Base-by-base conservation (phyloP, 2,797 vertebrate species). In the Neosilurus mollespiculum region DNA sequence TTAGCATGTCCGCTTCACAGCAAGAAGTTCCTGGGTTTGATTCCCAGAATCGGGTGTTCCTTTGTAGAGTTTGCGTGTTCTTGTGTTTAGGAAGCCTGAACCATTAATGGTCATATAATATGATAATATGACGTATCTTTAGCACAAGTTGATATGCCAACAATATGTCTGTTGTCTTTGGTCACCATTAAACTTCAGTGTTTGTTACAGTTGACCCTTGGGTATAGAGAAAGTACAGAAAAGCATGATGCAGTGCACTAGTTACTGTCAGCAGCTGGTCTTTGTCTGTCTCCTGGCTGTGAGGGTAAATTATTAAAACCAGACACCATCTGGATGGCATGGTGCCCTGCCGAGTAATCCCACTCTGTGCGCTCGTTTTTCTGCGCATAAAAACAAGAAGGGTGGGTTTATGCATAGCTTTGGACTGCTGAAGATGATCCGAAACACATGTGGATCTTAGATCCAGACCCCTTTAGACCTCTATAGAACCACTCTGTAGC, bases 231-330 rank as follows among this genome's bases (percentile, higher is more conserved):
- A 8, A 78, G 76, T 51, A 78, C 76, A 78, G 22, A 62, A 62
- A 64, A 64, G 61, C 18, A 5, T 2, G 4, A 64, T 18, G 58
- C 16, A 49, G 9, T 26, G 76, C 59, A 70, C 24, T 59, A 79
- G 49, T 82, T 64, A 72, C 37, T 70, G 73, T 26, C 30, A 58
- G 30, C 8, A 24, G 80, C 18, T 22, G 8, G n/a, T 43, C 59
- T n/a, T 10, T 78, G 54, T 65, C 65, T 61, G n/a, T 81, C 71
- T 81, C 51, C 65, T 71, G 30, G 53, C 56, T 71, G 51, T 24
- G 71, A 22, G 26, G 58, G 43, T 88, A 66, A 88, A 87, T 88
- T 72, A 88, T 87, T 88, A 83, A 88, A 78, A 69, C 70, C 80
- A 80, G 83, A 80, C 81, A 80, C 73, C 83, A 83, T 83, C 81